These are phyloP conservation scores for Ammospiza maritima DNA, from an alignment of 2,797 vertebrate species.

Conservation along the genomic window DNA sequence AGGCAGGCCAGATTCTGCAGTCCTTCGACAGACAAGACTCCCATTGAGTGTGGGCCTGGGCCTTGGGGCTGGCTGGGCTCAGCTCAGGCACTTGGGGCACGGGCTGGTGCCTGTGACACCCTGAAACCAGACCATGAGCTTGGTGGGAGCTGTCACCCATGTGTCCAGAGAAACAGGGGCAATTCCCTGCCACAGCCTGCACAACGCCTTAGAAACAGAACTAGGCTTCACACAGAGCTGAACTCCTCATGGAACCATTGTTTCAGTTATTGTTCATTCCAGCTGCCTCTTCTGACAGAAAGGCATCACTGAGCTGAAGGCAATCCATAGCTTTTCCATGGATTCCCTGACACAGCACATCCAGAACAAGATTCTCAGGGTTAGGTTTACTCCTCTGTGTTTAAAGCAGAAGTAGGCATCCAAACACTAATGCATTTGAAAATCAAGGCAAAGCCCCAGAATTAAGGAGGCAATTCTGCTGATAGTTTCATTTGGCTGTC, in stretches of 20 bases:
- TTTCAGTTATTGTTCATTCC: neutral
- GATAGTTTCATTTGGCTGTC: neutral
- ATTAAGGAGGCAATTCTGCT: neutral
- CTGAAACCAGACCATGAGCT: neutral
- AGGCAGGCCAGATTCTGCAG: slow-evolving; percentile 53
- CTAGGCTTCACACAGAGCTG: neutral
- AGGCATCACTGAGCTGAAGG: neutral
- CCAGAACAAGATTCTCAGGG: neutral
- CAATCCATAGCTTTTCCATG: accelerated
- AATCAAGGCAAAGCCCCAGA: neutral
- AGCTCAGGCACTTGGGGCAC: neutral
- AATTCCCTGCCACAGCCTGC: neutral
- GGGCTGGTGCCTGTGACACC: neutral
- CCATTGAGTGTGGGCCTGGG: slow-evolving; percentile 37
- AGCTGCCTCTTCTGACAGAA: neutral
- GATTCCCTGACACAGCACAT: neutral
- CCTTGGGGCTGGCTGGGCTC: neutral
- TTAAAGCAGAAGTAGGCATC: neutral
- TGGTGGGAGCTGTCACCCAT: neutral
- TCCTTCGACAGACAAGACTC: slow-evolving; percentile 56
- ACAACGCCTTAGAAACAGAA: neutral
- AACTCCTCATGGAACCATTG: neutral
- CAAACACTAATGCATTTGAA: neutral
- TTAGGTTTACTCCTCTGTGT: neutral
- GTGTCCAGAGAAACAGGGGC: neutral